Evolutionary conservation across 2,113 vertebrate species (phyloP).

Genomic region (Onychorhynchus coronatus): DNA sequence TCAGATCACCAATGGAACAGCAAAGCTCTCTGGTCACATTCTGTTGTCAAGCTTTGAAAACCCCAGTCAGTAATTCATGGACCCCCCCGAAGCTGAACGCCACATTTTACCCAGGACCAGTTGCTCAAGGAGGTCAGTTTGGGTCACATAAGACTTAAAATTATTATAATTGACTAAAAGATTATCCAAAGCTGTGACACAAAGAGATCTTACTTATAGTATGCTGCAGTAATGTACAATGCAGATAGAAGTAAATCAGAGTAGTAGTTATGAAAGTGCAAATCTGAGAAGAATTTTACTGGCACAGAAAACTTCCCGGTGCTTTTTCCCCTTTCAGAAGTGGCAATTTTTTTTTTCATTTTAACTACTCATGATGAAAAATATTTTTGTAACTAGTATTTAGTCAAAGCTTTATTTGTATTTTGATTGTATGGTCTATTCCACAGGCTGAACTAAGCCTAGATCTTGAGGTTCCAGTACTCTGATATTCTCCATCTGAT

Average conservation of each 20-base stretch:
- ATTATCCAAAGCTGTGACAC: background rate
- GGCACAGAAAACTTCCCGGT: background rate
- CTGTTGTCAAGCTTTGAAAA: background rate
- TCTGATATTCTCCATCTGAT: background rate
- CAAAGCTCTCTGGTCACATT: background rate
- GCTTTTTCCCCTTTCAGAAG: accelerated
- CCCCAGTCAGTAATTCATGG: background rate
- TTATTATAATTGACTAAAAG: background rate
- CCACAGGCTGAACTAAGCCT: background rate
- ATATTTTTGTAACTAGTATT: background rate
- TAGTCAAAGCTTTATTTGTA: background rate
- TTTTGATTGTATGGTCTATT: background rate
- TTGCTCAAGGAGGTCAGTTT: background rate
- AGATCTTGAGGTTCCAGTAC: background rate
- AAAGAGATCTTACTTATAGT: background rate
- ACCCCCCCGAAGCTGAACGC: background rate
- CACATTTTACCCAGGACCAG: background rate
- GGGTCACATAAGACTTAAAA: background rate
- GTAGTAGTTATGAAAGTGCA: background rate
- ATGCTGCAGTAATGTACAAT: accelerated
- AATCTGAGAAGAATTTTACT: background rate
- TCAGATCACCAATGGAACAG: background rate
- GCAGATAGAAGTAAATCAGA: background rate
- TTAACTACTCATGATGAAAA: background rate
- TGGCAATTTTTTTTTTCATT: background rate